Base-by-base conservation (phyloP, 2,888 invertebrate species). In the Platycnemis pennipes region DNA sequence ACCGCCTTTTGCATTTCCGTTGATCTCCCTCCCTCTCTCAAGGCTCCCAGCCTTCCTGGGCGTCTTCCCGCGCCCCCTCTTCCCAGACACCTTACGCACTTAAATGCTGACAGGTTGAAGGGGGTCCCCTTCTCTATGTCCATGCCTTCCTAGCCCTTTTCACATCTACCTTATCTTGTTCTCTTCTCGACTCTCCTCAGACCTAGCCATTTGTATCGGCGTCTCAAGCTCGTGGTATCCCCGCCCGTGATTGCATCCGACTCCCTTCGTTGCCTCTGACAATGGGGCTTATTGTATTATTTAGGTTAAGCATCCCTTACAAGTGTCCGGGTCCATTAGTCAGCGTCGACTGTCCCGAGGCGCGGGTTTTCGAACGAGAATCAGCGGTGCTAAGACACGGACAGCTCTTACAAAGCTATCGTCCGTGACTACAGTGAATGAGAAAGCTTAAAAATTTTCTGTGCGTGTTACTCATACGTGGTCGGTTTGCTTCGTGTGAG, bases 141-240 rank as follows among this genome's bases (percentile, higher is more conserved):
- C n/a, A 26, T 63, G 63, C 26, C 22, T 63, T 22, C 31, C 77
- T 8, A 26, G 31, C 8, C 77, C 46, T n/a, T 46, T 46, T 87
- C 26, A 87, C 87, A 26, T 44, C 46, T 87, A 26, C 37, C 45
- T 87, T 87, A 45, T 87, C 46, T 87, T 87, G 26, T 89, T 8
- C 37, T 16, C 42, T 37, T 56, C 89, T n/a, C 13, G 42, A n/a
- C 42, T 89, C 26, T 31, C 46, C 37, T 89, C 89, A 31, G 42
- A 8, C 53, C 91, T 37, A 19, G 37, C 89, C 89, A 63, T 69
- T 91, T 91, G 69, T 45, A 69, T 44, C 91, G 45, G 63, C 44
- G 16, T 63, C 63, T 69, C 2, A 7, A 53, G 37, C 56, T 69
- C 56, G 8, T 63, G 44, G 63, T 91, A 44, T 63, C 44, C 44